Conservation (phyloP, 2,113 vertebrate genomes). For the Murina feae region DNA sequence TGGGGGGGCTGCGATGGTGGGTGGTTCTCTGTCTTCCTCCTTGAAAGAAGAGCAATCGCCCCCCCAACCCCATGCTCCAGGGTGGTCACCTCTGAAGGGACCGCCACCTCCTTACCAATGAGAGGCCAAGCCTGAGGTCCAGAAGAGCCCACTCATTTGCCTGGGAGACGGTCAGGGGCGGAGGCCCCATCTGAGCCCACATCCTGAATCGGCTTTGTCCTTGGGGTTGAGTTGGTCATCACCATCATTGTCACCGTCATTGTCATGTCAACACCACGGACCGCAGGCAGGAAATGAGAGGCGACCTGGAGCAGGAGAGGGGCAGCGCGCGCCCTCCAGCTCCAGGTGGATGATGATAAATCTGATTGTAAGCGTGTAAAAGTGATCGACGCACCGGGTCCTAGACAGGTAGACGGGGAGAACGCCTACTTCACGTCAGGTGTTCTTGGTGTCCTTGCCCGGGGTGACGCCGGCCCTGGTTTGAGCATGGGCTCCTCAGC, state of each 20-base stretch:
- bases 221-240: background rate
- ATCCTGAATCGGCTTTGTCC: background rate
- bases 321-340: background rate
- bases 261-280: background rate
- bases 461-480: background rate
- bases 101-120: background rate
- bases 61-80: background rate
- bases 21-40: background rate
- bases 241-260: accelerated
- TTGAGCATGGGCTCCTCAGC: background rate
- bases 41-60: background rate
- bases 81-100: background rate
- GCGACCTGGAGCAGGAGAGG: accelerated
- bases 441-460: background rate
- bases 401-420: background rate
- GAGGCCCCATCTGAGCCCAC: background rate
- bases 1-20: background rate
- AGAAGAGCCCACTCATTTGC: background rate
- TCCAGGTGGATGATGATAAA: background rate
- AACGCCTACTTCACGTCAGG: background rate
- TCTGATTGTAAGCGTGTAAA: background rate
- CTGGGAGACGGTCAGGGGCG: background rate
- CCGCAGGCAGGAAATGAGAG: background rate
- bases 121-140: background rate
- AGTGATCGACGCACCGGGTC: background rate